Evolutionary conservation across 2,888 invertebrate genomes (phyloP).

Genomic region (Caenorhabditis sp.): DNA sequence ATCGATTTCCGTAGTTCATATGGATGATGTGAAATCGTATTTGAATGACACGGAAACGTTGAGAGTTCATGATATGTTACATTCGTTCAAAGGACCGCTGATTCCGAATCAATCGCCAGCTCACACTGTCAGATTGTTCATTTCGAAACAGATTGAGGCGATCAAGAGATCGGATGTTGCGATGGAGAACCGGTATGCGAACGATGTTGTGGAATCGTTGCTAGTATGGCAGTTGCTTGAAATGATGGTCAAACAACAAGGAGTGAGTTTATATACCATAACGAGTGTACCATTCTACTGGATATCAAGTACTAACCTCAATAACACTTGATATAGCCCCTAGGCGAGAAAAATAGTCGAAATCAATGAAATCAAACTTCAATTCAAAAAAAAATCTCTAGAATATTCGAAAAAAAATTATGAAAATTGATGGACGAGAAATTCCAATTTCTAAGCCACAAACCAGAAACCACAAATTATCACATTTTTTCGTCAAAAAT

Average conservation of each 20-base stretch:
- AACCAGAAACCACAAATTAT: too few relatives aligned
- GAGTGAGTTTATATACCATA: constrained; percentile 18
- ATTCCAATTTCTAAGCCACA: too few relatives aligned
- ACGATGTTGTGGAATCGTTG: constrained; percentile 59
- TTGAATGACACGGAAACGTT: constrained; percentile 32
- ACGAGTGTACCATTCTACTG: too few relatives aligned
- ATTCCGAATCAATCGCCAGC: constrained; percentile 25
- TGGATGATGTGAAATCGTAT: constrained; percentile 40
- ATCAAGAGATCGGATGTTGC: constrained; percentile 59
- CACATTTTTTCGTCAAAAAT: too few relatives aligned
- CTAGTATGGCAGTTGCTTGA: constrained; percentile 64
- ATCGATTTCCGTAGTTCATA: constrained; percentile 33
- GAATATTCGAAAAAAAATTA: too few relatives aligned
- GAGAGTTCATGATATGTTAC: constrained; percentile 35
- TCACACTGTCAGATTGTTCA: constrained; percentile 52
- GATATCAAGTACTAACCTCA: too few relatives aligned
- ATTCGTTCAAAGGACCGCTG: constrained; percentile 44
- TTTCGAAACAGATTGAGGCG: constrained; percentile 60
- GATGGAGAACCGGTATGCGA: constrained; percentile 53
- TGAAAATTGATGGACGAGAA: too few relatives aligned
- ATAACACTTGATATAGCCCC: too few relatives aligned
- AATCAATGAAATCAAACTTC: too few relatives aligned
- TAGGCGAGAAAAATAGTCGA: too few relatives aligned
- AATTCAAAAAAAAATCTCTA: too few relatives aligned
- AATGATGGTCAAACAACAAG: constrained; percentile 63